A percentile compares a stretch with the other conserved stretches of the same genome.
phyloP scores from a whole-genome alignment of 2,888 invertebrate genomes.

The Boloria euphrosyne region DNA sequence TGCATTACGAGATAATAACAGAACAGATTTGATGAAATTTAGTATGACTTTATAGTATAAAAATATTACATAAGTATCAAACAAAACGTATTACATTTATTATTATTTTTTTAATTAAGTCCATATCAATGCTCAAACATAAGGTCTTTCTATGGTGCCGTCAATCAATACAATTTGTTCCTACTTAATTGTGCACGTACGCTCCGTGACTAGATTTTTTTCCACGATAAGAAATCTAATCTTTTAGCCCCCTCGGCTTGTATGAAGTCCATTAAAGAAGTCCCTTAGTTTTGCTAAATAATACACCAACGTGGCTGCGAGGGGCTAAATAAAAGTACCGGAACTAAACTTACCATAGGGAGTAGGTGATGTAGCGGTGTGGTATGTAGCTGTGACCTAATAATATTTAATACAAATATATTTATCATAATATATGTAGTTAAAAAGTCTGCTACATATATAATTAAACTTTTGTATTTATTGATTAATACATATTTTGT shows the following conservation, averaged over 20 bases:
- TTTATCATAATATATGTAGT: background rate
- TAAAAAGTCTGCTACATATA: background rate
- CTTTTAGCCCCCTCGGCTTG: constrained; percentile 67
- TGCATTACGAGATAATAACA: too few relatives aligned
- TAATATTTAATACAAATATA: background rate
- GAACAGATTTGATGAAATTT: too few relatives aligned
- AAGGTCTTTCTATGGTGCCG: constrained; percentile 30
- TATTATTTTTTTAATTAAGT: too few relatives aligned
- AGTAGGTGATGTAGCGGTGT: constrained; percentile 53
- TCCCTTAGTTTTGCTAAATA: constrained; percentile 77
- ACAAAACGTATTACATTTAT: too few relatives aligned
- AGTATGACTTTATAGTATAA: too few relatives aligned
- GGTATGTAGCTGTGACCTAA: constrained; percentile 51
- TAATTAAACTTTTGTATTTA: background rate
- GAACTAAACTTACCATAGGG: constrained; percentile 76
- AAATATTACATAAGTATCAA: too few relatives aligned
- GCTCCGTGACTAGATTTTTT: constrained; percentile 55
- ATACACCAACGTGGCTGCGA: constrained; percentile 68
- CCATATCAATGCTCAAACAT: background rate
- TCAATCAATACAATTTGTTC: constrained; percentile 45
- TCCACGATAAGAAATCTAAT: constrained; percentile 77
- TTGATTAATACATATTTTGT: background rate
- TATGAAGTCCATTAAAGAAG: constrained; percentile 72
- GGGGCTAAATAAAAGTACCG: constrained; percentile 76
- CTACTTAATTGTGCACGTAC: constrained; percentile 44